Base-by-base conservation (phyloP, 2,797 vertebrate genomes). In the Takifugu ocellatus region DNA sequence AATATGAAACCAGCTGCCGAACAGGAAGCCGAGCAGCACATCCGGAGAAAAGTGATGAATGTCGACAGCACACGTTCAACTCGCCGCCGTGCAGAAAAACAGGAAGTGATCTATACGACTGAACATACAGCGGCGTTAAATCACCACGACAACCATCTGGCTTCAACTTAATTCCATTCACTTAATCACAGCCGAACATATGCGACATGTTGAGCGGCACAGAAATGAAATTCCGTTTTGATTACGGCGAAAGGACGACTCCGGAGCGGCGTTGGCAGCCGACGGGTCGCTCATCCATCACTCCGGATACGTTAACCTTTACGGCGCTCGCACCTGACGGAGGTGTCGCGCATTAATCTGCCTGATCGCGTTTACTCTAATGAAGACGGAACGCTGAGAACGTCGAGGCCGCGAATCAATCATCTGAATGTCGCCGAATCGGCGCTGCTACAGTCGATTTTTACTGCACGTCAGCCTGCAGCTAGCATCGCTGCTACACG, bases 231-330 rank as follows among this genome's bases (percentile, higher is more conserved):
- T 54, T 54, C 42, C 60, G 5, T 70, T 75, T 55, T 82, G 75
- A 77, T 82, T 61, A 59, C 59, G 54, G 66, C 36, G 49, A 74
- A 80, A 75, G 70, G 75, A 71, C 61, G 53, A 49, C 63, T 71
- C 76, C 51, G 66, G 70, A 76, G 62, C 48, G 55, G 56, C 56
- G 39, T 49, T 9, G 36, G 57, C 64, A 58, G 73, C 57, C 42
- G 39, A 51, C 2, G 0, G 60, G 64, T 68, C 76, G 74, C 80
- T 75, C 70, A 79, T 72, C 81, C 64, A 71, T 79, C 70, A 65
- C 55, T 64, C 57, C 36, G 33, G 69, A 74, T 79, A 48, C 64
- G 68, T 70, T 82, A 78, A 87, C 78, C 83, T 75, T 83, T 82
- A 62, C 59, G 52, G 58, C 10, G 66, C 74, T 54, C 60, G 66